Percentiles rank a stretch among this genome's conserved stretches.
phyloP scores from a whole-genome alignment of 2,888 invertebrate genomes.

The Drosophila picticornis region DNA sequence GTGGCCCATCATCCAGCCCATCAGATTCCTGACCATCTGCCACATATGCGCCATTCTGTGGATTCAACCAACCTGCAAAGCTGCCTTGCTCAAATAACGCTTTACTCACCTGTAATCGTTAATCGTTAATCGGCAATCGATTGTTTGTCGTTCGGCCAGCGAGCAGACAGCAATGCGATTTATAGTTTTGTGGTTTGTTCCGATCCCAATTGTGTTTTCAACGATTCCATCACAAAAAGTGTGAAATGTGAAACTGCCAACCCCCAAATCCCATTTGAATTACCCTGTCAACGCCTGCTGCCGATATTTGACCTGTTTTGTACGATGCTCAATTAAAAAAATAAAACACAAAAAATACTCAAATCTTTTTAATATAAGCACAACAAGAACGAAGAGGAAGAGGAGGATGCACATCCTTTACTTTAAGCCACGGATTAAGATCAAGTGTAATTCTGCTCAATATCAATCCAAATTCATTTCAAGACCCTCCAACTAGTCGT shows the following conservation, averaged over 20 bases:
- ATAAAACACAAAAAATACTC: background rate
- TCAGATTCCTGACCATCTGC: conserved; percentile 9
- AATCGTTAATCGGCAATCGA: background rate
- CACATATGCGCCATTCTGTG: conserved; percentile 37
- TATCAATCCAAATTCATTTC: background rate
- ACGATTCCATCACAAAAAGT: background rate
- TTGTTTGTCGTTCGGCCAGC: background rate
- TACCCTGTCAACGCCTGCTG: background rate
- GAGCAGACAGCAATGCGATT: background rate
- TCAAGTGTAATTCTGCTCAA: background rate
- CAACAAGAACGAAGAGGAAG: no score
- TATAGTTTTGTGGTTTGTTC: background rate
- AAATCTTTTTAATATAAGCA: background rate
- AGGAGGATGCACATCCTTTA: no score
- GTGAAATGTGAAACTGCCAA: background rate
- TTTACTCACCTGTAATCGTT: background rate
- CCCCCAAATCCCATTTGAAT: background rate
- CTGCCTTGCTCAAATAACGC: background rate
- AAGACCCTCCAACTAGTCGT: background rate
- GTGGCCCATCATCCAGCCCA: conserved; percentile 6
- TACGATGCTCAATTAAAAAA: background rate
- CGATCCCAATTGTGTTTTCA: background rate
- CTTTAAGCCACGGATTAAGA: background rate
- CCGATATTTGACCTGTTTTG: background rate
- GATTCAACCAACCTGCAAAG: background rate